Evolutionary conservation across 2,113 vertebrate species (phyloP), one percentile per base, ranked within the genome.

Genomic region (Cynocephalus volans): DNA sequence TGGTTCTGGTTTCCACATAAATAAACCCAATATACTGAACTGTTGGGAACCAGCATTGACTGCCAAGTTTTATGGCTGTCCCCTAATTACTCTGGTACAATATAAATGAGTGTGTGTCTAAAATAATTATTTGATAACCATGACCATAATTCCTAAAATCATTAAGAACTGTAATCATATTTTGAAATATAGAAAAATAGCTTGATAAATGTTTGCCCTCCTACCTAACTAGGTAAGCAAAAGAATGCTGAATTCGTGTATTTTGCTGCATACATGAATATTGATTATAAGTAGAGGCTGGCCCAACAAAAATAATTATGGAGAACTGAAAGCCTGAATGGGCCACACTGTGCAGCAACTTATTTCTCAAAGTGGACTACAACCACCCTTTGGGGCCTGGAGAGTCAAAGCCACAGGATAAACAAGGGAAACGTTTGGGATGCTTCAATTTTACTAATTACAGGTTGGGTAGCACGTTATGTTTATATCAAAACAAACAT

Each of bases 51-150:
- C 75, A 84, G 93, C 92, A 93, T 89, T 93, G 95, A 56, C 90
- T 93, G 97, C 97, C 95, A 97, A 96, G 92, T 94, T 95, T 97
- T 96, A 96, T 50, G 88, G 90, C 60, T 90, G 81, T 81, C 97
- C 73, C 84, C 65, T 97, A 95, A 98, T 98, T 96, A 98, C 89
- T 97, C 97, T 67, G 31, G 56, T 90, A 97, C 96, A 93, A 11
- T 33, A 94, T 79, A 93, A 88, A 95, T 90, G 88, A 95, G 93
- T 90, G 48, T 64, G 33, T 88, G 58, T 97, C 96, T 95, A 95
- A 97, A 98, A 62, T 79, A 95, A 96, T 94, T 97, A 98, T 97
- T 94, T 88, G 97, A 96, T 88, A 97, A 97, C 93, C 18, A 67
- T 9, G 60, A 94, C 85, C 88, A 97, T 19, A 82, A 72, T 97